phyloP scores from a whole-genome alignment of 2,113 vertebrate genomes.

The Archocentrus centrarchus region DNA sequence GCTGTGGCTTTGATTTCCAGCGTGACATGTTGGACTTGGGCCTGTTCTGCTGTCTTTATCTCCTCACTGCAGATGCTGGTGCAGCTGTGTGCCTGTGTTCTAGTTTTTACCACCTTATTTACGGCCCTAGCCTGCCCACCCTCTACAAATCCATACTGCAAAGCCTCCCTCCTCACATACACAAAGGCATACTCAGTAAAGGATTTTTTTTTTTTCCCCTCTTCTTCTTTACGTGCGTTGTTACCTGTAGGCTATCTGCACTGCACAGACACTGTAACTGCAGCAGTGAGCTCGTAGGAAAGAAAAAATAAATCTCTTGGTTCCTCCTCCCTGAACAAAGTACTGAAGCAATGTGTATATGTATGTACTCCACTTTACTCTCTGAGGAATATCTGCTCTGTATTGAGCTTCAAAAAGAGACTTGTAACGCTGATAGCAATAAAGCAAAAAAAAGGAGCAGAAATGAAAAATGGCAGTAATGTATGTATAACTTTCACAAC shows the following conservation, averaged over 20 bases:
- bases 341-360: constrained; percentile 47
- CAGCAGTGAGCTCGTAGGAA: constrained; percentile 48
- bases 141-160: constrained; percentile 68
- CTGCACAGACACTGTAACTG: constrained; percentile 62
- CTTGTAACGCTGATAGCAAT: constrained; percentile 63
- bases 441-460: constrained; percentile 33
- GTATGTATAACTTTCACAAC: constrained; percentile 73
- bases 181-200: constrained; percentile 52
- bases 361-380: constrained; percentile 46
- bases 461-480: constrained; percentile 68
- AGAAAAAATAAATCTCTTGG: constrained; percentile 57
- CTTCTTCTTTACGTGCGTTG: constrained; percentile 41
- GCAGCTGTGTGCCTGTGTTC: constrained; percentile 65
- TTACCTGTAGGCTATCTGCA: constrained; percentile 74
- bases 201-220: constrained; percentile 4
- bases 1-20: constrained; percentile 56
- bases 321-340: constrained; percentile 63
- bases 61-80: constrained; percentile 63
- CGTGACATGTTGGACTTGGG: constrained; percentile 52
- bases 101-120: constrained; percentile 66
- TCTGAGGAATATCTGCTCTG: constrained; percentile 57
- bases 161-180: constrained; percentile 46
- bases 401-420: constrained; percentile 64
- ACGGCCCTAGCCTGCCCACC: constrained; percentile 44
- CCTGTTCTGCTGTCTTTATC: constrained; percentile 66